Evolutionary conservation across 2,113 vertebrate genomes (phyloP), one percentile per base, ranked within the genome.

Genomic region (Martes martes): DNA sequence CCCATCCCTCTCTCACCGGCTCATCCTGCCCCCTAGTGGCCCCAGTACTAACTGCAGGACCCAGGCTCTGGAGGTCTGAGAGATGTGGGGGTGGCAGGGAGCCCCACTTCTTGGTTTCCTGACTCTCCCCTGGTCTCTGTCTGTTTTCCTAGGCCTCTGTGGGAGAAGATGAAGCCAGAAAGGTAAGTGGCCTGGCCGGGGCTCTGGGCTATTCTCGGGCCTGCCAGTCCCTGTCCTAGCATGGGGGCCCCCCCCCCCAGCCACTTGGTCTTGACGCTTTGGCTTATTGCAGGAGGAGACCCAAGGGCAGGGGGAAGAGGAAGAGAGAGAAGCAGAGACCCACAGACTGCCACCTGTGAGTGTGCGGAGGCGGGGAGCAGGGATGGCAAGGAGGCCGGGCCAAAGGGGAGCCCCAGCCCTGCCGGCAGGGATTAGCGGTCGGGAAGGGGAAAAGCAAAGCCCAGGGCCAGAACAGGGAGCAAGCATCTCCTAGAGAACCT

Each of bases 311-410:
- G 98, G 98, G 98, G 96, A 99, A 98, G 98, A 99, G 97, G 98
- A 99, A 98, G 98, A 97, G 97, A 98, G 98, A 98, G 95, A 99
- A 98, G 98, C 98, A 97, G 98, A 98, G 90, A 97, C 96, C 96
- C 98, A 99, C 98, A 98, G 98, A 98, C 98, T 99, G 98, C 98
- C 98, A 98, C 97, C 96, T 98, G 99, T 99, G 98, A 98, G 99
- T 99, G 97, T 86, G 90, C 21, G 50, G 85, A 71, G 73, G 61
- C 90, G 57, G 73, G 61, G 74, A 36, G 63, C 84, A 86, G 97
- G 95, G 83, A 89, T 97, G 94, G 86, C 80, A 71, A 92, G 93
- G 94, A 95, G 93, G 81, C 90, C 65, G 96, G 92, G 96, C 89
- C 95, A 67, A n/a, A 73, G 90, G 96, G 97, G 76, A 15, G 31